Evolutionary conservation across 2,888 invertebrate genomes (phyloP), one percentile per base, ranked within the genome.

Genomic region (Ceraclea dissimilis): DNA sequence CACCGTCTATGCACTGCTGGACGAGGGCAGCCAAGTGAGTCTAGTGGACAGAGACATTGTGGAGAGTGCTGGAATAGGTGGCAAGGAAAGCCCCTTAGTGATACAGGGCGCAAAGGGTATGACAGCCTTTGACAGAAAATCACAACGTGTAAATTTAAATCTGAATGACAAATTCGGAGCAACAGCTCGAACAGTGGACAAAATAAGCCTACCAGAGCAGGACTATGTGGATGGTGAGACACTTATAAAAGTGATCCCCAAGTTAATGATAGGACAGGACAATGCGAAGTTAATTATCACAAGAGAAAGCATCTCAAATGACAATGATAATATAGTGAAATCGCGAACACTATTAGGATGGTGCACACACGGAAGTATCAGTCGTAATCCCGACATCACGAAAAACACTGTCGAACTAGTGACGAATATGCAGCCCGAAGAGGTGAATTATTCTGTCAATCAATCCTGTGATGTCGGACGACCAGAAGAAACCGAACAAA

Each of bases 1-100:
- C 1, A 52, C 43, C 16, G 33, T 58, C 1, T 53, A 17, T 31
- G 65, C 64, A 8, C 52, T 65, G 1, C 55, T 65, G 0, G 66
- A 66, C 31, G 65, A 65, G 33, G 66, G 64, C 1, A 62, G 65
- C 0, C 63, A 63, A 1, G 63, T 65, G 10, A 53, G 63, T 2
- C 16, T 65, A 10, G 61, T 66, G 21, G 62, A 61, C 44, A 39
- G 31, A 1, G 21, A 33, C 10, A 54, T 65, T 1, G 63, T 61
- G 20, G 34, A 44, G 19, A 58, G 57, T 16, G 58, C 58, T 0
- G 63, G 63, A 0, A 46, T 65, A 20, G 53, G 50, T 39, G 66
- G 66, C 1, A 49, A 49, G 5, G 17, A 31, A 11, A 46, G 60
- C 22, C 44, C 58, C 1, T 31, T 66, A 56, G 65, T 61, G 8